phyloP scores from a whole-genome alignment of 2,797 vertebrate species.

The Dermochelys coriacea region DNA sequence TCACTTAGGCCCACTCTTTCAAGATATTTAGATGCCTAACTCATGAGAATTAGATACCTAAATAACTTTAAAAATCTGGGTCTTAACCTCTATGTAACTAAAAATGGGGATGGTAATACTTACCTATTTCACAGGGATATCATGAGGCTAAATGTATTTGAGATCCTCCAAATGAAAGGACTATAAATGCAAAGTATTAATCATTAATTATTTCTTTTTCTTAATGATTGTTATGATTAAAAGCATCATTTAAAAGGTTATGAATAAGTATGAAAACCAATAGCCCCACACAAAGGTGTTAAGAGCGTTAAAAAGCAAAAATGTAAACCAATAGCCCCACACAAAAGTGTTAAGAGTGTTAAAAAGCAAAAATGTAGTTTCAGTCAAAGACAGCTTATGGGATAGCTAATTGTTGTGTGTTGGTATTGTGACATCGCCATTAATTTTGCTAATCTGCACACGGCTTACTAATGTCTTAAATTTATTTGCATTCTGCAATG shows the following conservation, averaged over 20 bases:
- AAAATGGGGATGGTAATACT: neutral
- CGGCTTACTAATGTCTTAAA: neutral
- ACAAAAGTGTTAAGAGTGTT: neutral
- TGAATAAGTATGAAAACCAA: neutral
- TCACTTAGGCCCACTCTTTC: neutral
- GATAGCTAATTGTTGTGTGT: neutral
- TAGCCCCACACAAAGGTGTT: neutral
- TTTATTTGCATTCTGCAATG: neutral
- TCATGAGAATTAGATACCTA: neutral
- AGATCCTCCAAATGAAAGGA: neutral
- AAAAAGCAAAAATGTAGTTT: neutral
- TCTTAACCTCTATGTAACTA: neutral
- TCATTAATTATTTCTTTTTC: neutral
- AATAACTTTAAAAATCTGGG: neutral
- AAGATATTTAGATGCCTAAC: neutral
- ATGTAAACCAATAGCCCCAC: rapidly evolving
- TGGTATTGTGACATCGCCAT: neutral
- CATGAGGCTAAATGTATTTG: constrained; percentile 48
- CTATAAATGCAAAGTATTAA: constrained; percentile 6
- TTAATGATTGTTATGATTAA: neutral
- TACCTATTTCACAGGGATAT: neutral
- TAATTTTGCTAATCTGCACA: constrained; percentile 8
- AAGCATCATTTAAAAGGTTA: neutral
- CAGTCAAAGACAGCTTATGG: neutral
- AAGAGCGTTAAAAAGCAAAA: neutral